Evolutionary conservation across 35 echinoderm and acorn worm genomes (phyloP), one percentile per base, ranked within the genome.

Genomic region (Acanthaster planci): DNA sequence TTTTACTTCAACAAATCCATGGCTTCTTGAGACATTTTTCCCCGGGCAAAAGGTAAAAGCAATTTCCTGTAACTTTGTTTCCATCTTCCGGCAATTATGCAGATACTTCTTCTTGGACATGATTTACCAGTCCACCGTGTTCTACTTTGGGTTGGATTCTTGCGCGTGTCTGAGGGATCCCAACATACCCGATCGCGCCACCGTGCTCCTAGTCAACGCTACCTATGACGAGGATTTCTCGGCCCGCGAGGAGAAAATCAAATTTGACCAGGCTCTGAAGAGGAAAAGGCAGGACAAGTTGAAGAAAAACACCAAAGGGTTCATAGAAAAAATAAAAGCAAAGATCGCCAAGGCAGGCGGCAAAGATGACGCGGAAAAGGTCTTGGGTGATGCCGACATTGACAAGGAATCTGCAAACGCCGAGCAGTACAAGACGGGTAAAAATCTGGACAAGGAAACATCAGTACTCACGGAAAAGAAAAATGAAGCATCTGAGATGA

Each of bases 31-130:
- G 4, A 47, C 42, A 47, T 6, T 47, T 47, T 47, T n/a, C n/a
- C n/a, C n/a, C n/a, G n/a, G n/a, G 42, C 12, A 47, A 47, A 47
- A 47, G 12, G 42, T 47, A 47, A n/a, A n/a, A n/a, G n/a, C n/a
- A n/a, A n/a, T n/a, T 47, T 47, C 42, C 12, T 12, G 42, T 47
- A 47, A 47, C 42, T 47, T n/a, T 47, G 42, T 47, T 47, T 47
- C 42, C 42, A 47, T 47, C 42, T 47, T 47, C 12, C 12, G 4
- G 4, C 12, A 12, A 12, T 47, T 12, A 47, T 47, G 76, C 80
- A 89, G 87, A 39, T 89, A 34, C 12, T 89, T 83, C 51, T 77
- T 89, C 21, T 42, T 89, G 8, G 87, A 89, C 82, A 39, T 39
- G 29, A 39, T 89, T 8, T 39, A 89, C 79, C 60, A 89, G 51